Evolutionary conservation across 2,888 invertebrate species (phyloP).

Genomic region (Ernsta delagoae): DNA sequence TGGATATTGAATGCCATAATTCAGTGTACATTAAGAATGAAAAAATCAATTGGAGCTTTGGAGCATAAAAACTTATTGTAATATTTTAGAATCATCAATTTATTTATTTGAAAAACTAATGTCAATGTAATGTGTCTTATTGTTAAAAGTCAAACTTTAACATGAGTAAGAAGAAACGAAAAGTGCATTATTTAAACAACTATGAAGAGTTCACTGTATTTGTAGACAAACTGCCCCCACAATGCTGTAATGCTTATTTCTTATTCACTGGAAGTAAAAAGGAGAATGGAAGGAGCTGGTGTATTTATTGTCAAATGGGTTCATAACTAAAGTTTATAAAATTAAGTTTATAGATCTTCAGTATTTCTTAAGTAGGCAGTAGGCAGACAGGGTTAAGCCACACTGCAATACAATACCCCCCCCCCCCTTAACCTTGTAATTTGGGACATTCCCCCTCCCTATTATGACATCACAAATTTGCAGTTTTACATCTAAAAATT

Average conservation of each 20-base stretch:
- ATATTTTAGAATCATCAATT: not conserved
- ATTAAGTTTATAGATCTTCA: no score
- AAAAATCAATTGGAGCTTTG: no score
- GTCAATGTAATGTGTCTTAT: not conserved
- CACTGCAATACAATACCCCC: no score
- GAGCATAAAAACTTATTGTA: no score
- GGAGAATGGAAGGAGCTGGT: constrained; percentile 92
- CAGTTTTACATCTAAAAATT: no score
- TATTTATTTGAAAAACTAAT: not conserved
- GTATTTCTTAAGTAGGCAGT: not conserved
- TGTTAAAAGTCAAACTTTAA: not conserved
- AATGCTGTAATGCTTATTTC: constrained; percentile 70
- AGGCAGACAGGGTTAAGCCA: no score
- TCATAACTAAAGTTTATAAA: constrained; percentile 18
- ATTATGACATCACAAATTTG: no score
- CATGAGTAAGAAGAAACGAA: constrained; percentile 46
- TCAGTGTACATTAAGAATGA: no score
- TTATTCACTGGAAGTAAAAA: constrained; percentile 73
- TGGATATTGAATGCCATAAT: no score
- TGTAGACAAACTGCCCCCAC: constrained; percentile 52
- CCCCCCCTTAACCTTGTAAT: no score
- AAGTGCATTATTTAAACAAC: constrained; percentile 52
- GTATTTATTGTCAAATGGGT: constrained; percentile 81
- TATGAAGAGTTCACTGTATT: constrained; percentile 62
- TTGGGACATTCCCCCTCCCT: no score